phyloP scores from a whole-genome alignment of 2,113 vertebrate species.

The Dendrocopos noguchii region DNA sequence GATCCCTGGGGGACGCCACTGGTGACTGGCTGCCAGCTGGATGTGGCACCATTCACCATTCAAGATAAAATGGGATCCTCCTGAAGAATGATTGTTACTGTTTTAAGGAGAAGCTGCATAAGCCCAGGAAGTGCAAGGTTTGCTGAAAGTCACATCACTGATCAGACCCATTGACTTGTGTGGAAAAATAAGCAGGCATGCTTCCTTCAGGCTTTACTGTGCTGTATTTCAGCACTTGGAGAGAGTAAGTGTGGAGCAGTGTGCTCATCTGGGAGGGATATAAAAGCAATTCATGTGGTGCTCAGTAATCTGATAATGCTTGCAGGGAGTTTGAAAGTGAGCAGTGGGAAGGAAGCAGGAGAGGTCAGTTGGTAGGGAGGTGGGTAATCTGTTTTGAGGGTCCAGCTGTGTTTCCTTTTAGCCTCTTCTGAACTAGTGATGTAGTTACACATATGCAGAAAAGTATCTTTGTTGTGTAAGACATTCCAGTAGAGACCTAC shows the following conservation, averaged over 20 bases:
- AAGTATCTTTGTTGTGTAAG: neutral
- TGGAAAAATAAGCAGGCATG: neutral
- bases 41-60: too few relatives aligned
- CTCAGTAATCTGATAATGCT: neutral
- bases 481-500: neutral
- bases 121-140: neutral
- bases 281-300: neutral
- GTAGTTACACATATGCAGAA: neutral
- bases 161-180: neutral
- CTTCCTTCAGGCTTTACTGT: neutral
- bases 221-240: neutral
- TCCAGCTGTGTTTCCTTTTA: neutral
- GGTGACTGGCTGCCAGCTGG: too few relatives aligned
- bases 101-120: neutral
- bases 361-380: neutral
- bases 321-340: neutral
- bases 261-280: neutral
- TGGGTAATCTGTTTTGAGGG: neutral
- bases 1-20: too few relatives aligned
- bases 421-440: neutral
- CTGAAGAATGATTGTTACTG: neutral
- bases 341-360: neutral
- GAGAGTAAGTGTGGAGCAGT: neutral
- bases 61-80: neutral
- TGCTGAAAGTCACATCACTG: neutral